Conservation (phyloP, 1,140 invertebrate genomes). For the Pissodes strobi region DNA sequence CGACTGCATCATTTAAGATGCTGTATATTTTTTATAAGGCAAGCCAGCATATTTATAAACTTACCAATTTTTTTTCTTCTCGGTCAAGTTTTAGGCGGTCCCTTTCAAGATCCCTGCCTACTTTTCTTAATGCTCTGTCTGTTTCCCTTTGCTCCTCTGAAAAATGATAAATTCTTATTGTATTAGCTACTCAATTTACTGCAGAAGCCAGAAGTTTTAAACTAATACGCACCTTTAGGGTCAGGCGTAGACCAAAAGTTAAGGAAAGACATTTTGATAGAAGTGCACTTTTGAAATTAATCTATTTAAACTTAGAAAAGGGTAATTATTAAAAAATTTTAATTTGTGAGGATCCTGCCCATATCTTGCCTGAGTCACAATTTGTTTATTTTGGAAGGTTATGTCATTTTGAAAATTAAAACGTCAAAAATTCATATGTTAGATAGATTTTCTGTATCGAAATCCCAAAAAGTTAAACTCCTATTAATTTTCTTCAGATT, state of each 20-base stretch:
- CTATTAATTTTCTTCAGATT: no score
- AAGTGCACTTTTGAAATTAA: neutral
- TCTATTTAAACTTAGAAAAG: neutral
- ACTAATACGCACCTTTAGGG: slow-evolving; percentile 48
- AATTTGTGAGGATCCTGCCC: neutral
- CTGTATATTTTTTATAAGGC: no score
- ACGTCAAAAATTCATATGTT: no score
- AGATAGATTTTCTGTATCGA: no score
- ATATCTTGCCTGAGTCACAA: no score
- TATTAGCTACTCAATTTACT: no score
- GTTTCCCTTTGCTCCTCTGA: slow-evolving; percentile 82
- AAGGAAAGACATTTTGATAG: slow-evolving; percentile 25
- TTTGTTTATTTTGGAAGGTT: slow-evolving; percentile 17
- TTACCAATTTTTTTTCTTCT: slow-evolving; percentile 88
- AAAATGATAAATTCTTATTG: slow-evolving; percentile 53
- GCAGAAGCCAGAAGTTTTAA: slow-evolving; percentile 1
- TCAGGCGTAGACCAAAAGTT: slow-evolving; percentile 54
- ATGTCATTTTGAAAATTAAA: no score
- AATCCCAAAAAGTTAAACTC: no score
- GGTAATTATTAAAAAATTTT: neutral
- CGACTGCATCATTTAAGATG: no score
- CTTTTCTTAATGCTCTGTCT: slow-evolving; percentile 78
- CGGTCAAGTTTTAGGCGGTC: slow-evolving; percentile 78
- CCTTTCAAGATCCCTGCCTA: slow-evolving; percentile 80
- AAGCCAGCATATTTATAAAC: no score